Evolutionary conservation across 2,113 vertebrate genomes (phyloP).

Genomic region (Toxostoma redivivum): DNA sequence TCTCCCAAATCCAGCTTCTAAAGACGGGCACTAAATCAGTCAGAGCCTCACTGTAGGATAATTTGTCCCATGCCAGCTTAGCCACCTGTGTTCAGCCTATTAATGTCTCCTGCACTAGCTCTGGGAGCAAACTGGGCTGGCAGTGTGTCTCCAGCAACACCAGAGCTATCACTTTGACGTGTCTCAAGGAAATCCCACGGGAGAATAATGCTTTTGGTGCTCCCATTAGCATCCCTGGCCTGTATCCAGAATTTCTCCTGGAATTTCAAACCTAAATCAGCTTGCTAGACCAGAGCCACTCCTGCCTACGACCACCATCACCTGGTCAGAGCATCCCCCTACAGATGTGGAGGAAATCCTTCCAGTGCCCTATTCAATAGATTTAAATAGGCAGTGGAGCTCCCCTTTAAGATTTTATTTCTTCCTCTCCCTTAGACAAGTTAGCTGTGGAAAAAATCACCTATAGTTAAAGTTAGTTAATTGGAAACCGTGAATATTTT

Average conservation of each 20-base stretch:
- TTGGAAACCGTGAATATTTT: slow-evolving; percentile 43
- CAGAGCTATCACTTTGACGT: not conserved
- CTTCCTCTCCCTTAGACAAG: not conserved
- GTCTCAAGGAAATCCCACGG: not conserved
- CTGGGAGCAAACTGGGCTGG: not conserved
- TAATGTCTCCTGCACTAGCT: not conserved
- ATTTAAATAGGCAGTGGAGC: not conserved
- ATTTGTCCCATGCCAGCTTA: not conserved
- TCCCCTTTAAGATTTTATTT: not conserved
- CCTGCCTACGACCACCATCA: not conserved
- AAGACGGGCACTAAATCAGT: not conserved
- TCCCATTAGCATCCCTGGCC: not conserved
- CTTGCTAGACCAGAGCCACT: not conserved
- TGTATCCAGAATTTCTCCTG: not conserved
- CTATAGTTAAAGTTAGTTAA: slow-evolving; percentile 38
- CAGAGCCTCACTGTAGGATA: not conserved
- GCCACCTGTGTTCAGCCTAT: not conserved
- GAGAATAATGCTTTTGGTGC: not conserved
- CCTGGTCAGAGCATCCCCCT: not conserved
- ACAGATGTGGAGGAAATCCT: not conserved
- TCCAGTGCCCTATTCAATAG: not conserved
- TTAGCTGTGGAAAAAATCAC: slow-evolving; percentile 17
- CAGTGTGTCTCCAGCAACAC: not conserved
- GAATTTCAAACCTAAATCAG: not conserved
- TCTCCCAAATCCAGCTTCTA: not conserved